Evolutionary conservation across 2,888 invertebrate species (phyloP).

Genomic region (Myopa testacea): DNA sequence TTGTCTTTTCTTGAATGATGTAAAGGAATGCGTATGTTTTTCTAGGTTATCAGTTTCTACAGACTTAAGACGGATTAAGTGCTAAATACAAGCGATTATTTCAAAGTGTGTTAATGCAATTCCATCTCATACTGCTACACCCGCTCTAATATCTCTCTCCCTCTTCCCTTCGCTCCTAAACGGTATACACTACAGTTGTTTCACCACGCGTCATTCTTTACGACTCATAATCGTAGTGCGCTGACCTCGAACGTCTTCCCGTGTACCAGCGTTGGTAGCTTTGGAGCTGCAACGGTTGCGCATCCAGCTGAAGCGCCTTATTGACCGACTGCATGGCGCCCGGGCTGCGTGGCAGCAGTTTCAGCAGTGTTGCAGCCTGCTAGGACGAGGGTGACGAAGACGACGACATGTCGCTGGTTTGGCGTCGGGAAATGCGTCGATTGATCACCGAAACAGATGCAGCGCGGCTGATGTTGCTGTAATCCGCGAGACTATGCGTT

Average conservation of each 20-base stretch:
- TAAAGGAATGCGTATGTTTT: too few relatives aligned
- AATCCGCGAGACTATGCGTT: slow-evolving; percentile 39
- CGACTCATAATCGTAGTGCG: slow-evolving; percentile 65
- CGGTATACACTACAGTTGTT: too few relatives aligned
- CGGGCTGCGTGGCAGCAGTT: slow-evolving; percentile 63
- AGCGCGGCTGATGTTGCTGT: slow-evolving; percentile 40
- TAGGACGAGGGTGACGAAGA: slow-evolving; percentile 64
- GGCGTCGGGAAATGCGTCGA: slow-evolving; percentile 56
- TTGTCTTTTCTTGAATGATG: too few relatives aligned
- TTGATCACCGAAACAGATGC: slow-evolving; percentile 49
- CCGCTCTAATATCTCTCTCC: too few relatives aligned
- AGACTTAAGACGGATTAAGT: neutral
- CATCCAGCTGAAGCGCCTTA: slow-evolving; percentile 48
- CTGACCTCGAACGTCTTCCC: slow-evolving; percentile 66
- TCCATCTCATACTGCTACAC: too few relatives aligned
- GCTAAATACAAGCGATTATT: neutral
- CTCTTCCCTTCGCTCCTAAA: too few relatives aligned
- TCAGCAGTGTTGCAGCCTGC: slow-evolving; percentile 60
- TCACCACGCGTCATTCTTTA: too few relatives aligned
- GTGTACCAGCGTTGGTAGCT: slow-evolving; percentile 63
- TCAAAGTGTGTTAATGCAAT: too few relatives aligned
- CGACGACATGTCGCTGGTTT: slow-evolving; percentile 56
- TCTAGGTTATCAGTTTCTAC: neutral
- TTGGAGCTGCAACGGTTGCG: slow-evolving; percentile 40
- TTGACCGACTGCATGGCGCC: slow-evolving; percentile 58